Evolutionary conservation across 2,113 vertebrate species (phyloP).

Genomic region (Chaetorhynchus papuensis): DNA sequence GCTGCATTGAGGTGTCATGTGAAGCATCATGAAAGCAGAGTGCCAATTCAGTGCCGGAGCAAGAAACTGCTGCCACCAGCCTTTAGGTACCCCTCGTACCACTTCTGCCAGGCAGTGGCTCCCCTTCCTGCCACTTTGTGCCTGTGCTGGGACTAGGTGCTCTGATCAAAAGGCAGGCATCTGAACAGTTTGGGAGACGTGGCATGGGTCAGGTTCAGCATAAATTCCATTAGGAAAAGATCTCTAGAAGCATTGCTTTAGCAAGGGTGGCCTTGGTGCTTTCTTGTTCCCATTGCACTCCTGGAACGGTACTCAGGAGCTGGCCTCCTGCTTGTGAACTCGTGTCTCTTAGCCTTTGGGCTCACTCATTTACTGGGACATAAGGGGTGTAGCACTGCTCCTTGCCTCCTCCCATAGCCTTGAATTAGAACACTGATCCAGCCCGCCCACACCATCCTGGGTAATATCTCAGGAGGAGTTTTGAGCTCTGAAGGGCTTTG

Average conservation of each 20-base stretch:
- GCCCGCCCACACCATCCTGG: background rate
- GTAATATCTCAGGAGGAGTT: constrained; percentile 4
- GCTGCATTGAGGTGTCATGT: background rate
- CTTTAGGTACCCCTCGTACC: background rate
- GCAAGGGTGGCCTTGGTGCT: background rate
- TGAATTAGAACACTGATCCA: background rate
- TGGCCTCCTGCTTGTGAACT: background rate
- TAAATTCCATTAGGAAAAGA: background rate
- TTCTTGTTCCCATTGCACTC: background rate
- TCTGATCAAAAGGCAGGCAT: background rate
- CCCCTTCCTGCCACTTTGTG: background rate
- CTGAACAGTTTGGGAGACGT: background rate
- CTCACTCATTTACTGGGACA: background rate
- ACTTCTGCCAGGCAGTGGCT: background rate
- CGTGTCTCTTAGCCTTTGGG: background rate
- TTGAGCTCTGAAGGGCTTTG: background rate
- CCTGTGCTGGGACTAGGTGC: background rate
- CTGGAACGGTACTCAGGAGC: background rate
- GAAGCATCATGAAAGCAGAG: background rate
- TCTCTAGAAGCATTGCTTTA: background rate
- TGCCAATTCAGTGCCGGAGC: background rate
- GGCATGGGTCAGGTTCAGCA: background rate
- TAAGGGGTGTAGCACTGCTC: background rate
- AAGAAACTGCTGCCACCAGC: background rate
- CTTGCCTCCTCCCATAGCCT: background rate